phyloP scores from a whole-genome alignment of 2,797 vertebrate genomes.

The Rhinoraja longicauda region DNA sequence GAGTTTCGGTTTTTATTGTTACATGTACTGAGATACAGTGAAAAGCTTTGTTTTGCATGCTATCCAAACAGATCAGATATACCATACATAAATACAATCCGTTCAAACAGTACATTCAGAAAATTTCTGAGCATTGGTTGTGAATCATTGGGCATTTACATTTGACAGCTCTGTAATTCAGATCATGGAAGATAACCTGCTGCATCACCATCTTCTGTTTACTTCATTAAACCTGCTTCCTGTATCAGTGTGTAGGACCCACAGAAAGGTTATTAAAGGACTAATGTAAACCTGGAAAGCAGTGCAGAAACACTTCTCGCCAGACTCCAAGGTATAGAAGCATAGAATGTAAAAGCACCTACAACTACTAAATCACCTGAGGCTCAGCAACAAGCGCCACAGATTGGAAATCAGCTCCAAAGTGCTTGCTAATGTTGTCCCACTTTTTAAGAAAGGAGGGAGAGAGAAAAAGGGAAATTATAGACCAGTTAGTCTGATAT shows the following conservation, averaged over 20 bases:
- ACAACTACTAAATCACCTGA: not conserved
- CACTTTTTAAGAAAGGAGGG: no score
- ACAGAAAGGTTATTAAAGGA: not conserved
- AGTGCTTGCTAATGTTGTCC: no score
- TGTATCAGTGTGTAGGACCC: not conserved
- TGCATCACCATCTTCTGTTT: not conserved
- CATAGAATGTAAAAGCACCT: not conserved
- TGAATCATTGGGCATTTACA: not conserved
- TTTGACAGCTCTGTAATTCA: not conserved
- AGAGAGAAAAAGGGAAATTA: no score
- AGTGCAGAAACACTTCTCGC: not conserved
- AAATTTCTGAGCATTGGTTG: not conserved
- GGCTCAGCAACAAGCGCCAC: not conserved
- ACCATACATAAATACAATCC: no score
- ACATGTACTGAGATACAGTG: no score
- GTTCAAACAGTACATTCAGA: not conserved
- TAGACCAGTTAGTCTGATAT: no score
- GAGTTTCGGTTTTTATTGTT: no score
- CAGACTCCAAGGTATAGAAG: not conserved
- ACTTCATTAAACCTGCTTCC: not conserved
- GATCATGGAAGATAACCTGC: not conserved
- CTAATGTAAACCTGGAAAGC: not conserved
- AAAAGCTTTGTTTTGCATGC: no score
- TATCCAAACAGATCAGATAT: no score
- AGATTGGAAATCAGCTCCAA: not conserved